Base-by-base conservation (phyloP, 2,113 vertebrate species). In the Puma concolor region DNA sequence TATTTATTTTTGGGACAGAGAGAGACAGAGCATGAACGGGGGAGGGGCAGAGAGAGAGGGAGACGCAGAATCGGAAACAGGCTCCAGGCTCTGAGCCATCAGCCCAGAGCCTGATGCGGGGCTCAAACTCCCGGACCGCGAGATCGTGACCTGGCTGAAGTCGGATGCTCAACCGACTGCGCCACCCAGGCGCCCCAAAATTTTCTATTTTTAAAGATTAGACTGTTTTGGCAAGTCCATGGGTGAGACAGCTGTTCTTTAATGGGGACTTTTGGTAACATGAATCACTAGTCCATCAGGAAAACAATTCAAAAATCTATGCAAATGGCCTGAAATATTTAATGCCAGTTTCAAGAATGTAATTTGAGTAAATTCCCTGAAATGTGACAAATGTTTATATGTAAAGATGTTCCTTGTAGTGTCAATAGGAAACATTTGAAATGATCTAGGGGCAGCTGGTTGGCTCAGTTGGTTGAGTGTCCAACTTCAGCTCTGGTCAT, bases 351-450 rank as follows among this genome's bases (percentile, higher is more conserved):
- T 79, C 38, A 87, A 76, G 38, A 83, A 71, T 92, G 36, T 85
- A 69, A 76, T 64, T n/a, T 83, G 76, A 89, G 52, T 88, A 95
- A 91, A 94, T 81, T 69, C 57, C n/a, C 16, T 95, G 79, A 81
- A 97, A 38, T 82, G 7, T 86, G 74, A 21, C 69, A 50, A 12
- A 91, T 16, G 13, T 91, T 76, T 83, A 25, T 48, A 16, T 64
- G 8, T 92, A 41, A 93, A 88, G 44, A 36, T 69, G 4, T 21
- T 52, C 4, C 52, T 29, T 95, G 14, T 91, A 23, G 21, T 77
- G 27, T 88, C 33, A 41, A 9, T 60, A 60, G 44, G 31, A 67
- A 89, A 82, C 2, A 74, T 44, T 63, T 88, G 76, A 64, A 88
- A 82, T 86, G 14, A 64, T 36, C 38, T 90, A 44, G 7, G 57